Conservation (phyloP, 2,888 invertebrate species). For the Nymphalis c-album region DNA sequence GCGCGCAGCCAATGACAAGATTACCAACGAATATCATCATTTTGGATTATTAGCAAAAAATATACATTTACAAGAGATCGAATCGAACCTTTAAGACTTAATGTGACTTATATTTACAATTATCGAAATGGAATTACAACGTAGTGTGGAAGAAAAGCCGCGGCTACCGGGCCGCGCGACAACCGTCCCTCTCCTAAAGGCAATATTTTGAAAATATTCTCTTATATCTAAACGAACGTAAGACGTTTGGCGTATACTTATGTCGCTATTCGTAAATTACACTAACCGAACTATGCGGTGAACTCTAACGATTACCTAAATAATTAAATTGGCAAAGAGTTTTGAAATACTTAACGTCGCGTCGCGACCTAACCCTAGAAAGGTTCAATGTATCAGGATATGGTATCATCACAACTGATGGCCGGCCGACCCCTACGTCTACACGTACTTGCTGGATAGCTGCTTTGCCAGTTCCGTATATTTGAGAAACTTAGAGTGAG, state of each 20-base stretch:
- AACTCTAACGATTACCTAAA: constrained; percentile 78
- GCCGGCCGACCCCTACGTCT: constrained; percentile 72
- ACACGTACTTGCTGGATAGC: constrained; percentile 97
- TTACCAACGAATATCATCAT: constrained; percentile 46
- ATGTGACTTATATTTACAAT: constrained; percentile 79
- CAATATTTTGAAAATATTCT: constrained; percentile 80
- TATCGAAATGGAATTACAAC: constrained; percentile 80
- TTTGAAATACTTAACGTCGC: constrained; percentile 81
- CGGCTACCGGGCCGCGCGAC: constrained; percentile 51
- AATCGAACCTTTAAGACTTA: constrained; percentile 79
- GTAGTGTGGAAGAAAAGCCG: constrained; percentile 76
- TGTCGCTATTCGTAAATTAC: constrained; percentile 78
- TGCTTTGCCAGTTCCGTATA: constrained; percentile 99
- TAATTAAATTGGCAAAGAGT: constrained; percentile 82
- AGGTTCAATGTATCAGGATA: constrained; percentile 85
- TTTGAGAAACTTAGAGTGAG: constrained; percentile 98
- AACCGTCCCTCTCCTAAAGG: constrained; percentile 74
- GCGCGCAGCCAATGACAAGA: constrained; percentile 28
- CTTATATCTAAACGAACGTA: constrained; percentile 78
- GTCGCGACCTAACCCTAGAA: constrained; percentile 76
- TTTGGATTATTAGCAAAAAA: constrained; percentile 69
- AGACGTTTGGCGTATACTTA: constrained; percentile 82
- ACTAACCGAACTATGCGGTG: constrained; percentile 80
- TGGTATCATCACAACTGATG: constrained; percentile 87
- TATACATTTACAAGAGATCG: constrained; percentile 82